Evolutionary conservation across 2,888 invertebrate species (phyloP).

Genomic region (Philaethria dido): DNA sequence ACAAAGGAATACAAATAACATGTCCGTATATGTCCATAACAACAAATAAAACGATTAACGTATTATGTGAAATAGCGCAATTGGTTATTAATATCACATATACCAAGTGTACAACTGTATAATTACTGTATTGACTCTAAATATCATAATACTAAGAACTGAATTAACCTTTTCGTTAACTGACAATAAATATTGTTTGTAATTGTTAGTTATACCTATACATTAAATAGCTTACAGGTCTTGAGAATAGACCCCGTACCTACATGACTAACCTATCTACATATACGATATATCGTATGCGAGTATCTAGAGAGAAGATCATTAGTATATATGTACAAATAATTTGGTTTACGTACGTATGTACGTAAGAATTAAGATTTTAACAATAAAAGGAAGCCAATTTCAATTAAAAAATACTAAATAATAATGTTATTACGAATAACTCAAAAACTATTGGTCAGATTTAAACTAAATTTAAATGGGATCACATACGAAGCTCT

Average conservation of each 20-base stretch:
- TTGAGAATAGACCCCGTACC: neutral
- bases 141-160: neutral
- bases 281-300: too few relatives aligned
- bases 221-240: neutral
- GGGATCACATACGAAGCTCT: too few relatives aligned
- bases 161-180: neutral
- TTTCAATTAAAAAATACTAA: too few relatives aligned
- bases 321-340: too few relatives aligned
- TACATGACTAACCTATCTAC: neutral
- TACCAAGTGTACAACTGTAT: neutral
- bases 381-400: too few relatives aligned
- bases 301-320: too few relatives aligned
- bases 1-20: neutral
- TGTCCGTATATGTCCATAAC: neutral
- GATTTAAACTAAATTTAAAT: too few relatives aligned
- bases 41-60: neutral
- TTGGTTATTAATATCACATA: too few relatives aligned
- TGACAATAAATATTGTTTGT: constrained; percentile 6
- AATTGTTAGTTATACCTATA: neutral
- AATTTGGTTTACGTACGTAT: too few relatives aligned
- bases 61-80: neutral
- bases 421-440: too few relatives aligned
- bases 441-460: too few relatives aligned
- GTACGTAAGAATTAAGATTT: too few relatives aligned
- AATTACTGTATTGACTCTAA: neutral